Conservation (phyloP, 2,888 invertebrate genomes). For the Dolichomitus sp. region DNA sequence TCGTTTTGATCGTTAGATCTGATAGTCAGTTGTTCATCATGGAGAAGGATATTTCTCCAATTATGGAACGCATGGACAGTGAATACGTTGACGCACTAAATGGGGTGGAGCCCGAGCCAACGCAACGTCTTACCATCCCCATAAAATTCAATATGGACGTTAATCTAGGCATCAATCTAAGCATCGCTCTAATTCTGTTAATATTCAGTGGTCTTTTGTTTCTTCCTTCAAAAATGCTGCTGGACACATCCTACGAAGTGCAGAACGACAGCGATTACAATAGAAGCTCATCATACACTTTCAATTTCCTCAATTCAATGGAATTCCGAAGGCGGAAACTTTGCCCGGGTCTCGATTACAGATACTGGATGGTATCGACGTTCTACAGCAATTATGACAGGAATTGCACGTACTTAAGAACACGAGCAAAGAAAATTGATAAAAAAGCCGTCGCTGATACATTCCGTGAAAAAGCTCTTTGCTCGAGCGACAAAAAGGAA, state of each 20-base stretch:
- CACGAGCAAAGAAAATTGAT: constrained; percentile 16
- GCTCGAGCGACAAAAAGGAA: constrained; percentile 49
- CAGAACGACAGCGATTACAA: constrained; percentile 25
- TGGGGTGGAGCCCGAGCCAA: constrained; percentile 39
- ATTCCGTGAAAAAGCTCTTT: constrained; percentile 34
- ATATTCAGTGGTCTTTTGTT: constrained; percentile 80
- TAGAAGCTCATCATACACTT: constrained; percentile 7
- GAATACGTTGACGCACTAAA: constrained; percentile 37
- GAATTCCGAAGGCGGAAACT: constrained; percentile 61
- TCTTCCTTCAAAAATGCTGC: constrained; percentile 77
- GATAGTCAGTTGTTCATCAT: not conserved
- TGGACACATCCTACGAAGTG: constrained; percentile 76
- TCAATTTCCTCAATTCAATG: constrained; percentile 42
- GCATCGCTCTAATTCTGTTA: constrained; percentile 78
- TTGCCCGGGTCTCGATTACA: constrained; percentile 77
- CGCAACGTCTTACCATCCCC: constrained; percentile 21
- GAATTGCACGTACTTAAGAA: constrained; percentile 76
- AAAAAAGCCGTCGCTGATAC: not conserved
- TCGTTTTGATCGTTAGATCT: not conserved
- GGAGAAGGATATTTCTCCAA: constrained; percentile 46
- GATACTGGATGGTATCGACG: constrained; percentile 72
- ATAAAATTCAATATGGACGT: constrained; percentile 57
- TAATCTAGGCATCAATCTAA: constrained; percentile 78
- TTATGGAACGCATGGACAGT: constrained; percentile 41
- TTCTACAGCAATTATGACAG: constrained; percentile 77